Base-by-base conservation (phyloP, 2,797 vertebrate species). In the Urocyon cinereoargenteus region DNA sequence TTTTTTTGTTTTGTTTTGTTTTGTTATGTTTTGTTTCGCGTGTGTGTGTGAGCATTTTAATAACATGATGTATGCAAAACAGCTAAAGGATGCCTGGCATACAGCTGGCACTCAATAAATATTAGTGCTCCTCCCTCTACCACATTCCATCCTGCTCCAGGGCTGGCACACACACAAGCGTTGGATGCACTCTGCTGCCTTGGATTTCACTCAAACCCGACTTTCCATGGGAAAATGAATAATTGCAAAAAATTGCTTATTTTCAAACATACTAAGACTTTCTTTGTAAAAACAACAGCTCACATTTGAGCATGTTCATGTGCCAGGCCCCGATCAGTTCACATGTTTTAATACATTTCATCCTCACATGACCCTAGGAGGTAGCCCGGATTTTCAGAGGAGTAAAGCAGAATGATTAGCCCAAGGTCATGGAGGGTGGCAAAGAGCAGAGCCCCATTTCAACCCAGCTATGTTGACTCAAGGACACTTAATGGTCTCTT, bases 251-350 rank as follows among this genome's bases (percentile, higher is more conserved):
- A 96, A 75, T 13, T 40, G 84, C 49, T 96, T 77, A 70, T 86
- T 94, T 93, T 73, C 93, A 92, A 91, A 96, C 75, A 81, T 18
- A 55, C 9, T 59, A 55, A 70, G 72, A 83, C 40, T 75, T 64
- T 95, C 91, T 40, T 94, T 82, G 45, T 24, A 64, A 86, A 72
- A 96, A 64, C 36, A 40, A 45, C 45, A 72, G 84, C 61, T 90
- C 92, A 34, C n/a, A 31, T 26, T 26, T 13, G 31, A 19, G 75
- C 28, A 26, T 15, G 61, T 28, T 57, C 34, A 22, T 11, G 34
- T 15, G 34, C 77, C 72, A 73, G 86, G 72, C 31, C 7, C 81
- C n/a, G 36, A 26, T 14, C 26, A 14, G 70, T 79, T 87, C 75
- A 49, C n/a, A 28, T 1, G 0, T 10, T n/a, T 77, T 26, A 26